Base-by-base conservation (phyloP, 2,797 vertebrate species). In the Acanthurus leucopareius region DNA sequence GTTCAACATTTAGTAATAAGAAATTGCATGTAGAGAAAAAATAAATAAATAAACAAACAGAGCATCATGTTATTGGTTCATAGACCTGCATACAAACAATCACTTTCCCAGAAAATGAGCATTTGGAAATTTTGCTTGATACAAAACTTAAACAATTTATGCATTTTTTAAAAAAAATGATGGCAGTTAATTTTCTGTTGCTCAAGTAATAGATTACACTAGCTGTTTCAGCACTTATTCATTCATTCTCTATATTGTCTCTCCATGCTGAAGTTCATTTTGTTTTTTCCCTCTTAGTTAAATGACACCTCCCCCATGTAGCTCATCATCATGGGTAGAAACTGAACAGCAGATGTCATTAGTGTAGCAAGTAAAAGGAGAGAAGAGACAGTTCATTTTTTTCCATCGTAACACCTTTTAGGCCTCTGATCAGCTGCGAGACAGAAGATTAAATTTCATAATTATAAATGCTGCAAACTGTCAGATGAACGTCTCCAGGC, bases 401-500 rank as follows among this genome's bases (percentile, higher is more conserved):
- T 32, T 32, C 28, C 28, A 32, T 32, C 28, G 4, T 4, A 32
- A 32, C 28, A 32, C 4, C 4, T 47, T 71, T 73, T 68, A 57
- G 28, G 28, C 28, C 28, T 32, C 28, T 58, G 9, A 54, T 65
- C 60, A 69, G 47, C 51, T 60, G 4, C 28, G 28, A 73, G 42
- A 83, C 28, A 58, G 28, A 35, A 51, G 38, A 48, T 71, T 63
- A 60, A 72, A 68, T 73, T 70, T 20, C n/a, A 64, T 51, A 48
- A 78, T 77, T 75, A 68, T 52, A 1, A 80, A 73, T 60, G 61
- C 63, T 72, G 9, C 52, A 14, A 78, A 13, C 22, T 73, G 38
- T 58, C 51, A 73, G 59, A 72, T 40, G 32, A 74, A 69, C 51
- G 49, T 44, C 58, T 80, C 54, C 35, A 86, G 84, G 82, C 77